phyloP scores from a whole-genome alignment of 2,113 vertebrate genomes.

The Gymnobelideus leadbeateri region DNA sequence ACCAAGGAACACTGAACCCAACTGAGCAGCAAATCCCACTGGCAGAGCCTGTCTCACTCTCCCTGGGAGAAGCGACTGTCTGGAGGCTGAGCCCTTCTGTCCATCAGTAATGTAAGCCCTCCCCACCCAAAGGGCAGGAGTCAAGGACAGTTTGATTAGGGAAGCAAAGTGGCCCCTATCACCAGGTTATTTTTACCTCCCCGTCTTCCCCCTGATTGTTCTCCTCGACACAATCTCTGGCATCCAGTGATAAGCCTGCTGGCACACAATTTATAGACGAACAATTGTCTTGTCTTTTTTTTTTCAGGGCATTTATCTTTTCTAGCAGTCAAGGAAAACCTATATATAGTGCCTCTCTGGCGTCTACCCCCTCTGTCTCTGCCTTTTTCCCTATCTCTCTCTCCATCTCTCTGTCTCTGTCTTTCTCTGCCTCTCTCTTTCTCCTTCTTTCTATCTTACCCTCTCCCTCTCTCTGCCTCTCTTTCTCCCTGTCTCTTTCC shows the following conservation, averaged over 20 bases:
- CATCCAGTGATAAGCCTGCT: conserved; percentile 84
- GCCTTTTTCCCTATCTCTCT: neutral
- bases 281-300: conserved; percentile 82
- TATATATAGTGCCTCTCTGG: conserved; percentile 83
- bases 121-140: conserved; percentile 82
- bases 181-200: conserved; percentile 87
- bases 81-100: conserved; percentile 67
- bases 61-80: conserved; percentile 63
- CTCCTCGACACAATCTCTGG: conserved; percentile 82
- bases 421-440: neutral
- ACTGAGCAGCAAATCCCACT: conserved; percentile 26
- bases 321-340: conserved; percentile 81
- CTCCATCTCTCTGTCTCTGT: neutral
- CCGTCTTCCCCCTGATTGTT: conserved; percentile 85
- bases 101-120: conserved; percentile 85
- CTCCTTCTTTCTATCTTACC: rapidly evolving
- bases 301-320: conserved; percentile 82
- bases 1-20: conserved; percentile 36
- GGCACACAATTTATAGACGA: conserved; percentile 84
- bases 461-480: neutral
- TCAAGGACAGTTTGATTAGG: conserved; percentile 83
- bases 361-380: conserved; percentile 64
- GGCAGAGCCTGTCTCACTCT: conserved; percentile 51
- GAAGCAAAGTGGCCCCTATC: conserved; percentile 82
- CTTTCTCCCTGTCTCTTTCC: no score